A percentile compares a stretch with the other conserved stretches of the same genome.
Evolutionary conservation across 2,797 vertebrate genomes (phyloP).

Genomic region (Rachycentron canadum): DNA sequence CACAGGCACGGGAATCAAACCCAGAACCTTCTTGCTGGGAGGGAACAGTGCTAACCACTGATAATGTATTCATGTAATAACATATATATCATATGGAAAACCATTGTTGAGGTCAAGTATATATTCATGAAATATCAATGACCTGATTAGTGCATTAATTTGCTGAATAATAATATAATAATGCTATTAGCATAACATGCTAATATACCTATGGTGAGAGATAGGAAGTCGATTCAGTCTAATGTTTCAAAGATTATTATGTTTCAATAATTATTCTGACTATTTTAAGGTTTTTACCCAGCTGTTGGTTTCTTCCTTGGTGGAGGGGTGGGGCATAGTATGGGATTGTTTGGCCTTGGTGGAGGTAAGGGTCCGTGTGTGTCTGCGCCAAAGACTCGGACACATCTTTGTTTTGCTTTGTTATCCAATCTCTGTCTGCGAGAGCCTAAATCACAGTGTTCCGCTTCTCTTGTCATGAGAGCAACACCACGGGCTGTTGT

Average conservation of each 20-base stretch:
- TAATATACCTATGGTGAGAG: background rate
- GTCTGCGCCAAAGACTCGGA: background rate
- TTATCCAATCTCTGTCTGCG: background rate
- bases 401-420: constrained; percentile 28
- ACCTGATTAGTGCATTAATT: background rate
- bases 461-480: constrained; percentile 40
- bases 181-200: background rate
- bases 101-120: background rate
- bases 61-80: too few species aligned
- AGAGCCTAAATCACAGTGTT: constrained; percentile 56
- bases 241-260: too few species aligned
- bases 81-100: too few species aligned
- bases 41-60: too few species aligned
- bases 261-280: too few species aligned
- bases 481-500: constrained; percentile 55
- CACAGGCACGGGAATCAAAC: too few species aligned
- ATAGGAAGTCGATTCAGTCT: background rate
- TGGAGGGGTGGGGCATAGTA: too few species aligned
- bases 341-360: too few species aligned
- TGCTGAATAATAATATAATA: background rate
- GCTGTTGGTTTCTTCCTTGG: too few species aligned
- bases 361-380: background rate
- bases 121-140: background rate
- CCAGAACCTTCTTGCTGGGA: too few species aligned
- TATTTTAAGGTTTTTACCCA: too few species aligned